A percentile compares a stretch with the other conserved stretches of the same genome.
Conservation (phyloP, 2,797 vertebrate genomes). For the Hephaestus fuliginosus region DNA sequence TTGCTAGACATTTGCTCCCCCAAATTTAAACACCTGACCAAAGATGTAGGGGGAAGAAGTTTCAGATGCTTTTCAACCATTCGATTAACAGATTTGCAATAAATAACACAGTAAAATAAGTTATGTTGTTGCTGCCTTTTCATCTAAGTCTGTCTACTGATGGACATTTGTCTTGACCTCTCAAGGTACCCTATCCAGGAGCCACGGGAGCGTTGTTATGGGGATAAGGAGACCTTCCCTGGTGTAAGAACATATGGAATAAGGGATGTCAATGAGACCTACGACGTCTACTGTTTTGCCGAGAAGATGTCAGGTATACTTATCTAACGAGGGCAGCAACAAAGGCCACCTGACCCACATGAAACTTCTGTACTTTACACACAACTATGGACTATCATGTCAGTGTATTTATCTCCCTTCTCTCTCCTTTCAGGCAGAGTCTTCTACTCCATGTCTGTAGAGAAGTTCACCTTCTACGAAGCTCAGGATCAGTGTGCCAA, state of each 20-base stretch:
- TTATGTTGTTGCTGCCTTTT: too few species aligned
- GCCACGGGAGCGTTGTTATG: constrained; percentile 94
- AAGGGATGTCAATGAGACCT: constrained; percentile 95
- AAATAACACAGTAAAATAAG: background rate
- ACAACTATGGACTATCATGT: constrained; percentile 2
- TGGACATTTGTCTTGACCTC: constrained; percentile 1
- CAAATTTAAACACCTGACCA: background rate
- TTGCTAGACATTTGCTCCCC: background rate
- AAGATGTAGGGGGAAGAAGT: background rate
- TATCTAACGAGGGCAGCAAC: background rate
- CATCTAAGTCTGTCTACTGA: background rate
- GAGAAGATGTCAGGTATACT: constrained; percentile 93
- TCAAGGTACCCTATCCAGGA: constrained; percentile 96
- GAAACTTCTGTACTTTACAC: background rate
- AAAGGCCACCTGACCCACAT: background rate
- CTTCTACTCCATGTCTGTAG: constrained; percentile 91
- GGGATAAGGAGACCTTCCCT: constrained; percentile 95
- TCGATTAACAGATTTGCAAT: background rate
- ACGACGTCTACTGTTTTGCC: constrained; percentile 98
- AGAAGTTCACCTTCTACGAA: constrained; percentile 94
- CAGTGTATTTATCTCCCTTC: background rate
- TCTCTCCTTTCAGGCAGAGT: constrained; percentile 89
- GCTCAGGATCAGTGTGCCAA: constrained; percentile 91
- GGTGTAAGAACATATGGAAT: constrained; percentile 97
- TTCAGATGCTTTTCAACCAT: background rate